Evolutionary conservation across 1,140 invertebrate genomes (phyloP), one percentile per base, ranked within the genome.

Genomic region (Leptonema lineaticorne): DNA sequence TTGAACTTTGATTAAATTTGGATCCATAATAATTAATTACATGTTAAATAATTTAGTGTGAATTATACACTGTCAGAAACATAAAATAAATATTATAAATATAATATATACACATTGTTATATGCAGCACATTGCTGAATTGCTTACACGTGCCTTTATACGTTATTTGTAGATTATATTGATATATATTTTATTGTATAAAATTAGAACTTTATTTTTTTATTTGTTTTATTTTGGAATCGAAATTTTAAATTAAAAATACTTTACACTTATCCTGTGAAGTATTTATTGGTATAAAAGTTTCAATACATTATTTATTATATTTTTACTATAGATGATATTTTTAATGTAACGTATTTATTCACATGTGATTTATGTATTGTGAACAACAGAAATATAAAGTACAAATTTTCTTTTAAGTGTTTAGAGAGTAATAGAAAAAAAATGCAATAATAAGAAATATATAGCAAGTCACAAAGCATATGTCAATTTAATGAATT

Each of bases 211-310:
- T 7, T 33, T 6, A 6, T 33, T 33, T 33, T 33, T 41, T 41
- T 41, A 41, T 9, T 11, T 41, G 37, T 41, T 2, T 41, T 41
- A n/a, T 41, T 41, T 41, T 41, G 37, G 37, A 41, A 41, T 41
- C 16, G 24, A 22, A 24, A 53, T 53, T 20, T 53, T 20, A 53
- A 53, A 53, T 53, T 53, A 53, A 53, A n/a, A 53, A 53, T 53
- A 11, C 24, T 53, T 53, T 7, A 24, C 50, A 53, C 26, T 45
- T 63, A 30, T 41, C 66, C 29, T 69, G 70, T 28, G 50, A 56
- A 63, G 45, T 57, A 64, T 72, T 72, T 72, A 72, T 72, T 69
- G 48, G 67, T 72, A 72, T 67, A 67, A 69, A 72, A 72, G 56
- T 53, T 62, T 63, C 50, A 64, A 63, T 69, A 72, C 66, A 68